These are phyloP conservation scores for Sebastes goodei DNA, from an alignment of 2,797 vertebrate species.

Conservation along the genomic window DNA sequence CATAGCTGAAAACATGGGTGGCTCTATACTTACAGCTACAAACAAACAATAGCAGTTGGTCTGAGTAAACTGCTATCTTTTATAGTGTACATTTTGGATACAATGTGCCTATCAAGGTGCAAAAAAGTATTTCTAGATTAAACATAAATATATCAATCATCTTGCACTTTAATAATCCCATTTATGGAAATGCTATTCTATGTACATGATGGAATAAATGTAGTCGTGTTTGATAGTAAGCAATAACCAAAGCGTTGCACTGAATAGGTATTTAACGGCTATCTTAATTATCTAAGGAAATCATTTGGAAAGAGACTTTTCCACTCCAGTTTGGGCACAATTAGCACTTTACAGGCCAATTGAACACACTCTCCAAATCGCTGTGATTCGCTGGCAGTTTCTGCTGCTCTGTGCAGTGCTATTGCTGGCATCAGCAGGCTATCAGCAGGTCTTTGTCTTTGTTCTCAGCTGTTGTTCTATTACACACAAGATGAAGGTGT, in stretches of 20 bases:
- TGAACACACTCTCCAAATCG: constrained; percentile 62
- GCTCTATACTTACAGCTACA: constrained; percentile 36
- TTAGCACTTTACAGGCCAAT: constrained; percentile 68
- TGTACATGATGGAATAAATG: background rate
- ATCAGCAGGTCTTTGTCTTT: constrained; percentile 64
- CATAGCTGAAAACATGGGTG: constrained; percentile 35
- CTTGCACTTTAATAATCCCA: background rate
- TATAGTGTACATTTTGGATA: background rate
- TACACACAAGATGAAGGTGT: constrained; percentile 47
- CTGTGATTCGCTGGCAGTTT: constrained; percentile 64
- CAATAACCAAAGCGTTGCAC: constrained; percentile 6
- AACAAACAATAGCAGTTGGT: constrained; percentile 6
- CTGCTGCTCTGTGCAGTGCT: constrained; percentile 42
- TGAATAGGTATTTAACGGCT: constrained; percentile 8
- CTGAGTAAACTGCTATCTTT: background rate
- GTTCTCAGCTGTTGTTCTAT: constrained; percentile 66
- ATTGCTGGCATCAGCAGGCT: constrained; percentile 65
- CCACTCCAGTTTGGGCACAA: constrained; percentile 55
- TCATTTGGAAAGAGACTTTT: constrained; percentile 49
- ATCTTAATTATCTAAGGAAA: constrained; percentile 49
- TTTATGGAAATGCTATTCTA: background rate
- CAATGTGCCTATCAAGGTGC: background rate
- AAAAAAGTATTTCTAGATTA: background rate
- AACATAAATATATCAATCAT: background rate
- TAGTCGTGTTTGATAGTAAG: background rate